Conservation (phyloP, 92 coral and sea anemone genomes). For the Umimayanthus kanabou region DNA sequence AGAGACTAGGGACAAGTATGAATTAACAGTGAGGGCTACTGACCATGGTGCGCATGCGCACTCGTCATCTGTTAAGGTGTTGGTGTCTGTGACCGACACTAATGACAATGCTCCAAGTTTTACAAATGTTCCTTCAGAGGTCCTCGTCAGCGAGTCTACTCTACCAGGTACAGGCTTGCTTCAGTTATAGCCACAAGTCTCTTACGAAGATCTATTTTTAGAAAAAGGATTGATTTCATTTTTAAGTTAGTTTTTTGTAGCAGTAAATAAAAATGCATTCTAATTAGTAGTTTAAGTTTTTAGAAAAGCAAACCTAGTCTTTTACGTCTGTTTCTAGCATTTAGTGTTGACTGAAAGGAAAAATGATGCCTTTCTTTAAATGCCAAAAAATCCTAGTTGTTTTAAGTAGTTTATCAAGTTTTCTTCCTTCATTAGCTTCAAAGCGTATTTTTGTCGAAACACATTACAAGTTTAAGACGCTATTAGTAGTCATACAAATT, state of each 20-base stretch:
- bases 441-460: not conserved
- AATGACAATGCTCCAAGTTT: slow-evolving; percentile 72
- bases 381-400: not conserved
- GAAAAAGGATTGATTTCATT: not conserved
- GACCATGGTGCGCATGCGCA: slow-evolving; percentile 55
- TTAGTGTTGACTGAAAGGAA: not conserved
- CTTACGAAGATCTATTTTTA: too few relatives aligned
- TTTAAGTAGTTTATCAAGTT: too few relatives aligned
- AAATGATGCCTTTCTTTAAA: not conserved
- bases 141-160: slow-evolving; percentile 60
- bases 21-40: slow-evolving; percentile 65
- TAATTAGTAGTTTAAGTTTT: not conserved
- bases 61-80: slow-evolving; percentile 42
- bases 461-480: too few relatives aligned
- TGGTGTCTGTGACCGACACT: slow-evolving; percentile 61
- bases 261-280: not conserved
- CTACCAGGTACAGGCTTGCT: slow-evolving; percentile 51
- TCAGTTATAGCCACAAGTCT: not conserved
- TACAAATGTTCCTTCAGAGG: slow-evolving; percentile 56
- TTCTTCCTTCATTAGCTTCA: not conserved
- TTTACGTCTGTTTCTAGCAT: not conserved
- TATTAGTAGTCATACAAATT: too few relatives aligned
- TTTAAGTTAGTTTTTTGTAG: not conserved
- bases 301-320: too few relatives aligned
- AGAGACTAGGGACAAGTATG: slow-evolving; percentile 61